Evolutionary conservation across 2,797 vertebrate species (phyloP).

Genomic region (Hemitrygon akajei): DNA sequence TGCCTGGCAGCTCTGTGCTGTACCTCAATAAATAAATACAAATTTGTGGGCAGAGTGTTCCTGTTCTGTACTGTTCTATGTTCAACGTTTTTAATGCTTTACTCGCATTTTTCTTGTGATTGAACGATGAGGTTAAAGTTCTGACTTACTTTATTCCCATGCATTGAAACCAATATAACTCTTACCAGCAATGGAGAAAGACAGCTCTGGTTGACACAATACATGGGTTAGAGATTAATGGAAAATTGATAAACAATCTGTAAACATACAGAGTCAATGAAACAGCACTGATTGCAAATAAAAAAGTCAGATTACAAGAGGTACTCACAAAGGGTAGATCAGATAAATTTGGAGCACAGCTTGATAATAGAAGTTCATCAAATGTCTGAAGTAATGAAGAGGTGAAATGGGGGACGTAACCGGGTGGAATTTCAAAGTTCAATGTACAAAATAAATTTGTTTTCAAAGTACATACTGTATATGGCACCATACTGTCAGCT

Average conservation of each 20-base stretch:
- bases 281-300: background rate
- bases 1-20: no score
- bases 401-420: background rate
- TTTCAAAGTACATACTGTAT: no score
- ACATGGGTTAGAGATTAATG: background rate
- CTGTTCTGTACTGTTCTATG: no score
- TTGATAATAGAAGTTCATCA: background rate
- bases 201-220: background rate
- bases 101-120: background rate
- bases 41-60: no score
- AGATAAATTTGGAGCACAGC: background rate
- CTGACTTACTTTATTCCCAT: background rate
- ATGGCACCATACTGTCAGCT: no score
- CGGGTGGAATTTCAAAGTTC: background rate
- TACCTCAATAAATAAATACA: no score
- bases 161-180: background rate
- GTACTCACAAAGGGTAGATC: background rate
- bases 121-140: background rate
- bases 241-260: constrained; percentile 2
- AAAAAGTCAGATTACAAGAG: background rate
- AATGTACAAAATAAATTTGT: no score
- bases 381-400: background rate
- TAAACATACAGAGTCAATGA: background rate
- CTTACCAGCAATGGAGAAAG: background rate
- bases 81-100: background rate